Base-by-base conservation (phyloP, 2,888 invertebrate species). In the Ennomos quercinarius region DNA sequence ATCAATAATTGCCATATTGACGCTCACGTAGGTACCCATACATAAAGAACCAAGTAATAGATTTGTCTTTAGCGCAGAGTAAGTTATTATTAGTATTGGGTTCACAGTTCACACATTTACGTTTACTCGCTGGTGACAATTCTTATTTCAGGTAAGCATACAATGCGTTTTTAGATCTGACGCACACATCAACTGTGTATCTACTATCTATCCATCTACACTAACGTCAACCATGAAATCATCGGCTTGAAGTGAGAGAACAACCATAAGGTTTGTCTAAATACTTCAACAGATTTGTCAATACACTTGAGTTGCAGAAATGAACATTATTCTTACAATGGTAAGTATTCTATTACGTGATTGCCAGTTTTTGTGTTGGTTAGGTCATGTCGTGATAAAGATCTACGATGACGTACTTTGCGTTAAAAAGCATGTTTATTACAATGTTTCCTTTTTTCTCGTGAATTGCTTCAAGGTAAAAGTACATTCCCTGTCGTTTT, bases 271-370 rank as follows among this genome's bases (percentile, higher is more conserved):
- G 34, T 40, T 17, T 43, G 12, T 40, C 3, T 27, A 58, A 58
- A 53, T 43, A 53, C 53, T 53, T 47, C 46, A 17, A 38, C 40
- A n/a, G 10, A 27, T 41, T 47, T 51, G 58, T 53, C 48, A 57
- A 52, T 36, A 42, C n/a, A 45, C 50, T 44, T 17, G 3, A 39
- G 44, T 17, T 47, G 17, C 9, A 27, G 13, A 43, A 37, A 54
- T 46, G 41, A 46, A 47, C 46, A 53, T 46, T 47, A 27, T 17
- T 41, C 37, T 4, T 36, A 36, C 45, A 27, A 6, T 27, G 27
- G 35, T 11, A 35, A 34, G 43, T 34, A 43, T 27, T 8, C 27
- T 10, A 8, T 27, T 27, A 43, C 43, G 4, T 5, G 27, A 1
- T 34, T 0, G 46, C 13, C 10, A 11, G 46, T 46, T 46, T 46